Percentiles rank a stretch among this genome's conserved stretches.
These are phyloP conservation scores for Anoplolepis gracilipes DNA, from an alignment of 1,140 invertebrate genomes.

Conservation along the genomic window DNA sequence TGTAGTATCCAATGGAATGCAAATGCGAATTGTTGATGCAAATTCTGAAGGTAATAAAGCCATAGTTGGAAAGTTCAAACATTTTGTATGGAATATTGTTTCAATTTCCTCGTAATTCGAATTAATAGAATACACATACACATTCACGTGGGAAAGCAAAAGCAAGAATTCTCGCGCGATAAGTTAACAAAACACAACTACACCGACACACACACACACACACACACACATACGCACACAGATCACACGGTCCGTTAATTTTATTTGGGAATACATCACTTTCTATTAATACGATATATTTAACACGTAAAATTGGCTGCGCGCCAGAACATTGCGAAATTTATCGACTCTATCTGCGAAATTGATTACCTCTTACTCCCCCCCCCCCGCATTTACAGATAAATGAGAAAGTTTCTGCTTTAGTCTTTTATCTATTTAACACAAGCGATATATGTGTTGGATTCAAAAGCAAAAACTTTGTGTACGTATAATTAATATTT, in stretches of 20 bases:
- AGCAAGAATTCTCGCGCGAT: no score
- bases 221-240: background rate
- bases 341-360: background rate
- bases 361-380: background rate
- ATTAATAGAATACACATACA: no score
- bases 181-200: no score
- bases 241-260: background rate
- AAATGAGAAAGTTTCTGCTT: background rate
- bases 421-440: background rate
- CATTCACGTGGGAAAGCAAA: no score
- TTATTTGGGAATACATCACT: constrained; percentile 5
- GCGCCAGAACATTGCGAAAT: background rate
- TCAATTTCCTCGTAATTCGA: background rate
- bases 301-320: background rate
- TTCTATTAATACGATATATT: constrained; percentile 25
- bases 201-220: no score
- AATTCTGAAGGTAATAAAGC: constrained; percentile 13
- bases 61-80: background rate
- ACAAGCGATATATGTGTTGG: background rate
- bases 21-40: background rate
- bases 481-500: background rate
- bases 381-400: background rate
- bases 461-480: background rate
- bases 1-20: background rate
- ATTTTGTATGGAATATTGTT: background rate